Percentiles rank a stretch among this genome's conserved stretches.
These are phyloP conservation scores for Oligia latruncula DNA, from an alignment of 2,888 invertebrate species.

Conservation along the genomic window DNA sequence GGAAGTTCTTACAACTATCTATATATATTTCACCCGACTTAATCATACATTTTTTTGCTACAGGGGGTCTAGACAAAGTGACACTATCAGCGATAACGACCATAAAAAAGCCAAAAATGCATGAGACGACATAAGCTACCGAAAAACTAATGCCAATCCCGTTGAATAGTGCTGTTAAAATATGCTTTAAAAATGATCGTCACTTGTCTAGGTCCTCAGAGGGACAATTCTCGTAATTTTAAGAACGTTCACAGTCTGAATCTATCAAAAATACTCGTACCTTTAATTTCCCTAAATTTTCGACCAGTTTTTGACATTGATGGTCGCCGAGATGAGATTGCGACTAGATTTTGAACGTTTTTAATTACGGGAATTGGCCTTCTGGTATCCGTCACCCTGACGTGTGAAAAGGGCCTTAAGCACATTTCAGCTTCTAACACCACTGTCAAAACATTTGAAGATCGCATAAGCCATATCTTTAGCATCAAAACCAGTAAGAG, in stretches of 20 bases:
- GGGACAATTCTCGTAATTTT: too few relatives aligned
- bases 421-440: neutral
- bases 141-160: neutral
- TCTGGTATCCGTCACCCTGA: neutral
- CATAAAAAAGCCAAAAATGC: neutral
- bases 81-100: neutral
- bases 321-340: too few relatives aligned
- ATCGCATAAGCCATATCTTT: constrained; percentile 18
- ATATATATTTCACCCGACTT: neutral
- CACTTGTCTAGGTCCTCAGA: neutral
- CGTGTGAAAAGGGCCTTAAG: neutral
- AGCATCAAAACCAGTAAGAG: constrained; percentile 16
- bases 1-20: neutral
- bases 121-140: neutral
- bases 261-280: too few relatives aligned
- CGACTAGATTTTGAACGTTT: too few relatives aligned
- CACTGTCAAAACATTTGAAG: constrained; percentile 34
- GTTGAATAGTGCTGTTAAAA: neutral
- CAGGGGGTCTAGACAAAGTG: neutral
- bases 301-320: too few relatives aligned
- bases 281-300: too few relatives aligned
- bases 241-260: too few relatives aligned
- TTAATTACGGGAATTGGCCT: too few relatives aligned
- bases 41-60: neutral
- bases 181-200: neutral